Evolutionary conservation across 2,888 invertebrate species (phyloP).

Genomic region (Lingula anatina): DNA sequence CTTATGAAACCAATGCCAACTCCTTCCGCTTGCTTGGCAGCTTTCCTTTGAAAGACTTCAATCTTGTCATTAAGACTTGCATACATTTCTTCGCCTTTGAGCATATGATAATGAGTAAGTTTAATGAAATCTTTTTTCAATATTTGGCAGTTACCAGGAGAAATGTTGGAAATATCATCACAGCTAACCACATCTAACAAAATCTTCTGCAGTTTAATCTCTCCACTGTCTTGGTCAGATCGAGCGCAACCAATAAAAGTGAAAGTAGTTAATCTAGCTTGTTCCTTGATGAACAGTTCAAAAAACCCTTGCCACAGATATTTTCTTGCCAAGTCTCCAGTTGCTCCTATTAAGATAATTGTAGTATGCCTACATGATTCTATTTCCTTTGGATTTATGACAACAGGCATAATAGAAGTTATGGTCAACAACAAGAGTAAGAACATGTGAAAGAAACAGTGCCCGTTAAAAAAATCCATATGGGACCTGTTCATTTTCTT

Average conservation of each 20-base stretch:
- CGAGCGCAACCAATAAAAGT: constrained; percentile 33
- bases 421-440: too few species aligned
- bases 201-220: constrained; percentile 20
- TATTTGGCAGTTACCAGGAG: too few species aligned
- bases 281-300: constrained; percentile 11
- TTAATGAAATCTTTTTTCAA: constrained; percentile 27
- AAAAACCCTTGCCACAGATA: constrained; percentile 45
- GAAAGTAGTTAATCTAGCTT: constrained; percentile 23
- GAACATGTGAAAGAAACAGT: too few species aligned
- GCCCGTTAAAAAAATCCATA: too few species aligned
- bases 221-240: constrained; percentile 18
- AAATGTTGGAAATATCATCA: constrained; percentile 14
- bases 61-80: constrained; percentile 14
- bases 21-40: constrained; percentile 3
- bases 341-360: constrained; percentile 31
- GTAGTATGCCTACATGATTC: too few species aligned
- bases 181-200: constrained; percentile 26
- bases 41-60: neutral
- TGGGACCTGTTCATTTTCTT: too few species aligned
- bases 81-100: constrained; percentile 31
- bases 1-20: neutral
- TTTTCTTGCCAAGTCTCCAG: constrained; percentile 45
- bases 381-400: too few species aligned
- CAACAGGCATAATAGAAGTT: too few species aligned
- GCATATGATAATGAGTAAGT: constrained; percentile 26